Evolutionary conservation across 2,797 vertebrate species (phyloP).

Genomic region (Atherinosoma microstoma): DNA sequence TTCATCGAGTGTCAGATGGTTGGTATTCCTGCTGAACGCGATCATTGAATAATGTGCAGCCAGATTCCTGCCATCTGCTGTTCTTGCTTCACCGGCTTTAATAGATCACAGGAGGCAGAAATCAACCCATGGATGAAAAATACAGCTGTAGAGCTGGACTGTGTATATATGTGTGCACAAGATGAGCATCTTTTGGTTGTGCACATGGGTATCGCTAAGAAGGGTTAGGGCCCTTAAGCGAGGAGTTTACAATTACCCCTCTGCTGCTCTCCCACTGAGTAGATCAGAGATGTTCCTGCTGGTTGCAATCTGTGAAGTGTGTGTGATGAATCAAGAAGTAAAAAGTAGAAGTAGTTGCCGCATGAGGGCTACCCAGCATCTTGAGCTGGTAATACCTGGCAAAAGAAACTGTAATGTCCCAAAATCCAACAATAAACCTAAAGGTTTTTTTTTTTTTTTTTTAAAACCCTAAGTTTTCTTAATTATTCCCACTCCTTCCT

Average conservation of each 20-base stretch:
- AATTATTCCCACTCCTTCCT: too few relatives aligned
- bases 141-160: not conserved
- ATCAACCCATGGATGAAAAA: slow-evolving; percentile 11
- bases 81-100: slow-evolving; percentile 18
- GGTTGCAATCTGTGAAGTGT: not conserved
- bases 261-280: not conserved
- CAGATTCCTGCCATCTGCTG: slow-evolving; percentile 52
- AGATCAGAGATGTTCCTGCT: not conserved
- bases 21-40: slow-evolving; percentile 29
- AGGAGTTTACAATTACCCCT: not conserved
- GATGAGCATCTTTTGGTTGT: not conserved
- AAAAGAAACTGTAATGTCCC: too few relatives aligned
- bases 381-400: too few relatives aligned
- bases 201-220: not conserved
- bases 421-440: too few relatives aligned
- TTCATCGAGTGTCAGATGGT: slow-evolving; percentile 31
- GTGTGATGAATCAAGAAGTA: not conserved
- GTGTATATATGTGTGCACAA: not conserved
- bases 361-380: not conserved
- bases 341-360: not conserved
- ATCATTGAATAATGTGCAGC: slow-evolving; percentile 47
- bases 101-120: slow-evolving; percentile 33
- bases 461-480: too few relatives aligned
- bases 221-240: not conserved
- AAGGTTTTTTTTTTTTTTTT: too few relatives aligned